Percentiles rank a stretch among this genome's conserved stretches.
phyloP scores from a whole-genome alignment of 1,140 invertebrate genomes.

The Aphaenogaster floridana region DNA sequence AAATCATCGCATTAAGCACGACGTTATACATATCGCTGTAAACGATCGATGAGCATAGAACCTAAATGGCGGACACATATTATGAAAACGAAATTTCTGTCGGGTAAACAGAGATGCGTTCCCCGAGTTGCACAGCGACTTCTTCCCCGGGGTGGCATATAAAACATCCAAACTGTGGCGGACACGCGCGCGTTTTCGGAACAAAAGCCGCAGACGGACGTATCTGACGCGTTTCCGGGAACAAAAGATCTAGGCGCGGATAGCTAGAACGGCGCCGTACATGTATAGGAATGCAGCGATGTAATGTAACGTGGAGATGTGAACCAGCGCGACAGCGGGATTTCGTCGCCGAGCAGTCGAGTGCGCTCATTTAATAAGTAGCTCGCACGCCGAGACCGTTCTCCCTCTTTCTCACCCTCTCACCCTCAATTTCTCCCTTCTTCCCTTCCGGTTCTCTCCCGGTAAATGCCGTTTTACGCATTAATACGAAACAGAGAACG shows the following conservation, averaged over 20 bases:
- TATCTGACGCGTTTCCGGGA: conserved; percentile 49
- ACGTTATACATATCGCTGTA: background rate
- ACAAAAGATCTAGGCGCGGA: conserved; percentile 61
- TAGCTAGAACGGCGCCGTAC: conserved; percentile 7
- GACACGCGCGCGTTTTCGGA: conserved; percentile 59
- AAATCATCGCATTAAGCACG: conserved; percentile 40
- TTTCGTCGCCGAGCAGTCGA: conserved; percentile 56
- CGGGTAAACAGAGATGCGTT: conserved; percentile 56
- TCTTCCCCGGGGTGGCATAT: conserved; percentile 48
- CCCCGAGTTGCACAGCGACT: conserved; percentile 31
- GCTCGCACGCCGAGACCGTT: background rate
- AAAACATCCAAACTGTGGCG: conserved; percentile 57
- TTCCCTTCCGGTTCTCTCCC: background rate
- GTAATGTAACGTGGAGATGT: conserved; percentile 18
- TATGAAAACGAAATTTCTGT: conserved; percentile 48
- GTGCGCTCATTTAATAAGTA: conserved; percentile 65
- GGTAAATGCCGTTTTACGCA: conserved; percentile 43
- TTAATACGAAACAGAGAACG: conserved; percentile 51
- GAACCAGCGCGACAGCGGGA: conserved; percentile 26
- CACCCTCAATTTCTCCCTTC: background rate
- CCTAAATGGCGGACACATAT: conserved; percentile 7
- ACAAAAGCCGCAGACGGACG: conserved; percentile 61
- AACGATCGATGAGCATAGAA: conserved; percentile 23
- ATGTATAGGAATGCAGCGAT: background rate
- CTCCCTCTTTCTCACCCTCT: background rate